Evolutionary conservation across 2,888 invertebrate species (phyloP).

Genomic region (Philonicus albiceps): DNA sequence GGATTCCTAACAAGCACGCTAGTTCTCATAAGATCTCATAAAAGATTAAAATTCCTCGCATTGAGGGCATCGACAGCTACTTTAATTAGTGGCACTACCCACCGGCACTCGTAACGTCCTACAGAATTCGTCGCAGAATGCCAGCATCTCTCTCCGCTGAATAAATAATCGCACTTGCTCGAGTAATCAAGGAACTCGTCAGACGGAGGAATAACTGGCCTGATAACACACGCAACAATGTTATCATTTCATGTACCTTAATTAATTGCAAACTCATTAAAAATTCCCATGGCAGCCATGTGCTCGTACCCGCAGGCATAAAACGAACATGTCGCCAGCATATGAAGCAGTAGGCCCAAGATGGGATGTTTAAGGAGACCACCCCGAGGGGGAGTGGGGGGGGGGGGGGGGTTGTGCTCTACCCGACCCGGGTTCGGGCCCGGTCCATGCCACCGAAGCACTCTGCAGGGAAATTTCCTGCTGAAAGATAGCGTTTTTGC

Average conservation of each 20-base stretch:
- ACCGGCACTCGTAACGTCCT: neutral
- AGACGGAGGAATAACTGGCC: conserved; percentile 23
- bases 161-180: conserved; percentile 25
- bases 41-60: neutral
- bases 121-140: neutral
- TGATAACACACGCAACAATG: conserved; percentile 29
- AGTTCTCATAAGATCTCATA: neutral
- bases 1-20: neutral
- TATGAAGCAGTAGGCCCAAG: neutral
- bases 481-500: neutral
- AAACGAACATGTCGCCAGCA: conserved; percentile 18
- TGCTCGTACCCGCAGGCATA: conserved; percentile 11
- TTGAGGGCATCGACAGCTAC: neutral
- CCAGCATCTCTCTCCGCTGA: neutral
- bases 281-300: conserved; percentile 23
- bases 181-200: conserved; percentile 27
- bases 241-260: conserved; percentile 36
- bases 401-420: too few species aligned
- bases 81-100: neutral
- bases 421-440: neutral
- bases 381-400: too few species aligned
- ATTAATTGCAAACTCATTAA: conserved; percentile 38
- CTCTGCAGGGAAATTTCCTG: conserved; percentile 11
- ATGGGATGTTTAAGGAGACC: neutral
- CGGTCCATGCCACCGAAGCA: neutral